Evolutionary conservation across 2,888 invertebrate genomes (phyloP), one percentile per base, ranked within the genome.

Genomic region (Nycteola revayana): DNA sequence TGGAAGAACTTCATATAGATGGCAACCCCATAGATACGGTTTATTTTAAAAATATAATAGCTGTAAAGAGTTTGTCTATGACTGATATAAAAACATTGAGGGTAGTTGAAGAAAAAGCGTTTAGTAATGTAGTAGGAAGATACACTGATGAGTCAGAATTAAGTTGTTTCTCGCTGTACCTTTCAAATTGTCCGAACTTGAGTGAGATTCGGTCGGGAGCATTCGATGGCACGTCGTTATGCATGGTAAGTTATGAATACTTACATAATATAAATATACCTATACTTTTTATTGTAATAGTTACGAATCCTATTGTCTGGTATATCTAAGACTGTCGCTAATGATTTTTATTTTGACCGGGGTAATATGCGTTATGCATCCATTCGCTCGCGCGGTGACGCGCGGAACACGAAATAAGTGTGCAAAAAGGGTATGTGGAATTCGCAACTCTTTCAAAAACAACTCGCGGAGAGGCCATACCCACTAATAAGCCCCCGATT

Each of bases 191-290:
- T 56, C 71, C 69, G 0, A 69, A 74, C 1, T 57, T 91, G 37
- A 62, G 49, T 7, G 73, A 69, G 14, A 84, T 91, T 30, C 65
- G 68, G 7, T 72, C 78, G 17, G 78, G 88, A 7, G 85, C 89
- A 3, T 90, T 91, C 53, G 76, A 81, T 50, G 84, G 82, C 3
- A 78, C 91, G 2, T 72, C 81, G 18, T 42, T 91, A 17, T 91
- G 91, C 50, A 86, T 78, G 77, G 91, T 91, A 67, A 88, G 90
- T 76, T 11, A 20, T 10, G n/a, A n/a, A n/a, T n/a, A n/a, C n/a
- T n/a, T n/a, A n/a, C n/a, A n/a, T n/a, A n/a, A n/a, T n/a, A n/a
- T 10, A 5, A 18, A 18, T 18, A 18, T 18, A 18, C 11, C 20
- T 11, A 29, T 9, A n/a, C n/a, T n/a, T n/a, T n/a, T n/a, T n/a